A percentile compares a stretch with the other conserved stretches of the same genome.
Conservation (phyloP, 1,140 invertebrate species). For the Adelges cooleyi region DNA sequence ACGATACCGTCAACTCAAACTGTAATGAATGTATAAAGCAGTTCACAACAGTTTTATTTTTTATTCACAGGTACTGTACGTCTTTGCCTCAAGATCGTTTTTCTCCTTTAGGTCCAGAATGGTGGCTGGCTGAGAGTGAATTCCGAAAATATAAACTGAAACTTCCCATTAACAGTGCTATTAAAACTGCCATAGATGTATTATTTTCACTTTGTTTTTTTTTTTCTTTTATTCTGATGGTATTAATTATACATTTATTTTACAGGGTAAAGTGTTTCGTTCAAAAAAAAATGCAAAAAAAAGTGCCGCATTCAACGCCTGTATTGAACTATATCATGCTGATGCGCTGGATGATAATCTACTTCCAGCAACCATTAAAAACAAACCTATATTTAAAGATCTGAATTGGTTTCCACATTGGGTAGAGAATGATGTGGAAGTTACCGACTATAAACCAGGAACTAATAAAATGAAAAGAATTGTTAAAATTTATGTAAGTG, state of each 20-base stretch:
- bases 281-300: constrained; percentile 60
- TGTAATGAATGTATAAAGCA: too few relatives aligned
- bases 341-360: constrained; percentile 71
- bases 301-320: constrained; percentile 64
- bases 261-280: constrained; percentile 48
- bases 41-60: too few relatives aligned
- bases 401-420: constrained; percentile 42
- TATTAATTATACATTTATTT: constrained; percentile 29
- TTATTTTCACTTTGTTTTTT: too few relatives aligned
- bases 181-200: constrained; percentile 31
- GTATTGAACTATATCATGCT: constrained; percentile 53
- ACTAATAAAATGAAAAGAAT: constrained; percentile 58
- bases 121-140: constrained; percentile 21
- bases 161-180: constrained; percentile 30
- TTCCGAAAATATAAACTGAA: constrained; percentile 18
- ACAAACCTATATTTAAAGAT: constrained; percentile 32
- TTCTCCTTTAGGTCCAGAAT: constrained; percentile 24
- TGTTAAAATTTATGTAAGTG: constrained; percentile 54
- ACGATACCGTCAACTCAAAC: too few relatives aligned
- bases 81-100: constrained; percentile 34
- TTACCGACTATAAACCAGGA: constrained; percentile 43
- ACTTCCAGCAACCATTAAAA: constrained; percentile 47
- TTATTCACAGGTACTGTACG: constrained; percentile 52
- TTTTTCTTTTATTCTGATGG: background rate
- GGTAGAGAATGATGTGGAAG: constrained; percentile 39